Evolutionary conservation across 2,113 vertebrate species (phyloP).

Genomic region (Junco hyemalis): DNA sequence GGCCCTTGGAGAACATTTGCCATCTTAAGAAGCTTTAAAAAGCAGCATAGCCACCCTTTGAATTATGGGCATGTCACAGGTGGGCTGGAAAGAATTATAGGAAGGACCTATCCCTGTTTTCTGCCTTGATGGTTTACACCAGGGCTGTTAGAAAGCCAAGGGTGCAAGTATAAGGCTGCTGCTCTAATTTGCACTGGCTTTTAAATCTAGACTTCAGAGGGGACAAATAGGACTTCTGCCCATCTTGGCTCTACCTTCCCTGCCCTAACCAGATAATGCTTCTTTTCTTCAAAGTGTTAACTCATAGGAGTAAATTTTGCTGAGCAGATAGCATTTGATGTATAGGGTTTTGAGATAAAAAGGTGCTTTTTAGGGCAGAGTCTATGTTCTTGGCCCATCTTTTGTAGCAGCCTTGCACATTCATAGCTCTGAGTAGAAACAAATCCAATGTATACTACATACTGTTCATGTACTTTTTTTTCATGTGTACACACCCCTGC

Average conservation of each 20-base stretch:
- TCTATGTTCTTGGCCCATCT: not conserved
- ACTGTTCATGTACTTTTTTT: not conserved
- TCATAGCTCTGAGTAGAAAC: not conserved
- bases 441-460: not conserved
- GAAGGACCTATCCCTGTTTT: not conserved
- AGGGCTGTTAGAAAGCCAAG: not conserved
- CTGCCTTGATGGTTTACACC: not conserved
- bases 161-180: not conserved
- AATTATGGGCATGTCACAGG: not conserved
- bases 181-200: not conserved
- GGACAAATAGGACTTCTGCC: not conserved
- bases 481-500: too few species aligned
- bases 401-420: not conserved
- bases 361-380: not conserved
- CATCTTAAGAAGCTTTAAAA: not conserved
- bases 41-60: not conserved
- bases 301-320: not conserved
- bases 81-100: not conserved
- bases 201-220: not conserved
- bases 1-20: not conserved
- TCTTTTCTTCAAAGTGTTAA: not conserved
- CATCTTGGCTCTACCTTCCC: not conserved
- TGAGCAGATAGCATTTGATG: not conserved
- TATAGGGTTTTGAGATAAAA: not conserved
- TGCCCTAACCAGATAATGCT: not conserved